phyloP scores from a whole-genome alignment of 1,140 invertebrate species.

The Trissolcus basalis region DNA sequence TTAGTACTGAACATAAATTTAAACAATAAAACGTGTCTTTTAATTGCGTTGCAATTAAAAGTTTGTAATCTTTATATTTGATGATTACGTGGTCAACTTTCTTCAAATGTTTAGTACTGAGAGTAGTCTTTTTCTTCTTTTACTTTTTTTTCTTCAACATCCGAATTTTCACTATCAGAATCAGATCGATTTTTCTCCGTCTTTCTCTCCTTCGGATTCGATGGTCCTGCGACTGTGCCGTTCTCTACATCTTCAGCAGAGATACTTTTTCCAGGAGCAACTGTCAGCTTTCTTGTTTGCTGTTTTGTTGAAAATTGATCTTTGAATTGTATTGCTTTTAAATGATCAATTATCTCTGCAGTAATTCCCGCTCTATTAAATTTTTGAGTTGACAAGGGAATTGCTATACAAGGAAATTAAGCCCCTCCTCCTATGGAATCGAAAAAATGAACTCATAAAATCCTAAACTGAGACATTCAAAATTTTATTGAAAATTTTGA shows the following conservation, averaged over 20 bases:
- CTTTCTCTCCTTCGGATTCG: conserved; percentile 7
- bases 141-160: conserved; percentile 4
- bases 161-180: conserved; percentile 6
- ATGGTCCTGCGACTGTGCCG: background rate
- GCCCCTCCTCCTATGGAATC: too few species aligned
- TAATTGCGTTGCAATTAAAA: background rate
- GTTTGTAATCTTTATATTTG: background rate
- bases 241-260: conserved; percentile 5
- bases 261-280: conserved; percentile 18
- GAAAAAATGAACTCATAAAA: too few species aligned
- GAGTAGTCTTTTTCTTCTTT: background rate
- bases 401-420: too few species aligned
- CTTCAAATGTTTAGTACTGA: background rate
- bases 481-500: too few species aligned
- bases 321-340: conserved; percentile 13
- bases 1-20: too few species aligned
- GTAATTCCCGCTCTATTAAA: background rate
- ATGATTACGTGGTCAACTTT: background rate
- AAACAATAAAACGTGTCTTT: background rate
- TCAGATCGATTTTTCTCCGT: conserved; percentile 6
- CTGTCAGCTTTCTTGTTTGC: conserved; percentile 12
- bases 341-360: background rate
- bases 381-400: background rate
- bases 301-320: conserved; percentile 11
- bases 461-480: too few species aligned